phyloP scores from a whole-genome alignment of 2,113 vertebrate genomes.

The Gnathonemus echidnorhynchus region DNA sequence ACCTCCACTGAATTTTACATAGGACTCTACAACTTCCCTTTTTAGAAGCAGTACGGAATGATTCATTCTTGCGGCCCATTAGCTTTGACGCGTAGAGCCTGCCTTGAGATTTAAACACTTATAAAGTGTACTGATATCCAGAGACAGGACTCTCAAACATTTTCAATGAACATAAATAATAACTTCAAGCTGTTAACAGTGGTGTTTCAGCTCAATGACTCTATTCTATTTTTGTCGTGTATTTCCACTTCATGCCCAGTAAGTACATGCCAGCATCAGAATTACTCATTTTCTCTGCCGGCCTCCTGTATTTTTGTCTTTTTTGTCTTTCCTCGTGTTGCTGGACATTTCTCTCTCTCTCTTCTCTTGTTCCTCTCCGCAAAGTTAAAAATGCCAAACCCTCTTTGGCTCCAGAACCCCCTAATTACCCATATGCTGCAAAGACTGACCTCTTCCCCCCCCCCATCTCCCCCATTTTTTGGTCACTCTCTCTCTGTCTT shows the following conservation, averaged over 20 bases:
- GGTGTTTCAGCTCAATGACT: not conserved
- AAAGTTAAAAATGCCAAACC: conserved; percentile 25
- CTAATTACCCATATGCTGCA: conserved; percentile 23
- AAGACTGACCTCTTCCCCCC: not conserved
- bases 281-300: not conserved
- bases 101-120: not conserved
- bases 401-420: conserved; percentile 16
- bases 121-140: not conserved
- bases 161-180: not conserved
- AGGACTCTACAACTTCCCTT: not conserved
- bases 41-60: not conserved
- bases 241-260: not conserved
- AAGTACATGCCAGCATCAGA: not conserved
- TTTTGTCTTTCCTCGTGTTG: not conserved
- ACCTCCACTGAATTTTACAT: not conserved
- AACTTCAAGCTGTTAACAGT: not conserved
- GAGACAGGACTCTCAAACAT: not conserved
- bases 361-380: not conserved
- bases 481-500: conserved; percentile 7
- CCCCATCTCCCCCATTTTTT: not conserved
- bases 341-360: not conserved
- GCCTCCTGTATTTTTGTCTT: not conserved
- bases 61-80: not conserved
- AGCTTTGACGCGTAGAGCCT: not conserved
- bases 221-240: not conserved